Conservation (phyloP, 2,797 vertebrate genomes). For the Gorsachius magnificus region DNA sequence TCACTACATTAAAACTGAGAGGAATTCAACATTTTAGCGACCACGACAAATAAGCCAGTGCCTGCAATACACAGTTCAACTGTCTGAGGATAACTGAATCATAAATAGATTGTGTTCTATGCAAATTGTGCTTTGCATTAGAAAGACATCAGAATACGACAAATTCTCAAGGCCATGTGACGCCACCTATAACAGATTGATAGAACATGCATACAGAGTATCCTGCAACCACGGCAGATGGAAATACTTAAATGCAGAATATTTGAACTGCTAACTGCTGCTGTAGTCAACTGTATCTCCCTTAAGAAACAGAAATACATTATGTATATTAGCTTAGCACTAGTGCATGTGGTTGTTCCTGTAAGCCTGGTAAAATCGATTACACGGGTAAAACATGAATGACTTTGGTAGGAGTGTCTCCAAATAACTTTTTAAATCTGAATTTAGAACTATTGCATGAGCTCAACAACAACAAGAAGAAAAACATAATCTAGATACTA, state of each 20-base stretch:
- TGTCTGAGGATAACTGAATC: not conserved
- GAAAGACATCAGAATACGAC: not conserved
- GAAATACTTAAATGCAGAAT: not conserved
- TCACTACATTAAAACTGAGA: not conserved
- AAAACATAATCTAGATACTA: not conserved
- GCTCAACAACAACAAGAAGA: not conserved
- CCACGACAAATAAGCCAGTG: not conserved
- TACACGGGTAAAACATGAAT: not conserved
- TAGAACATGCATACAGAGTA: not conserved
- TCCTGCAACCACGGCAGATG: not conserved
- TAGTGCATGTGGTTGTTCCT: not conserved
- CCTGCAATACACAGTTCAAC: not conserved
- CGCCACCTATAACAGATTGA: not conserved
- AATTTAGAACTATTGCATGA: not conserved
- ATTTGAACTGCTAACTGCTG: not conserved
- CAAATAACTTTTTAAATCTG: not conserved
- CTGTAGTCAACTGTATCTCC: not conserved
- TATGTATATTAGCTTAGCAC: not conserved
- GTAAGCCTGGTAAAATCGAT: not conserved
- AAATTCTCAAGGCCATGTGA: not conserved
- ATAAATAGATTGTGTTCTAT: not conserved
- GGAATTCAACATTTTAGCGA: not conserved
- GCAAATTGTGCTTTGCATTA: not conserved
- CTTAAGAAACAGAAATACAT: not conserved
- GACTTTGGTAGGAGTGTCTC: not conserved